Evolutionary conservation across 2,888 invertebrate genomes (phyloP).

Genomic region (Limnephilus auricula): DNA sequence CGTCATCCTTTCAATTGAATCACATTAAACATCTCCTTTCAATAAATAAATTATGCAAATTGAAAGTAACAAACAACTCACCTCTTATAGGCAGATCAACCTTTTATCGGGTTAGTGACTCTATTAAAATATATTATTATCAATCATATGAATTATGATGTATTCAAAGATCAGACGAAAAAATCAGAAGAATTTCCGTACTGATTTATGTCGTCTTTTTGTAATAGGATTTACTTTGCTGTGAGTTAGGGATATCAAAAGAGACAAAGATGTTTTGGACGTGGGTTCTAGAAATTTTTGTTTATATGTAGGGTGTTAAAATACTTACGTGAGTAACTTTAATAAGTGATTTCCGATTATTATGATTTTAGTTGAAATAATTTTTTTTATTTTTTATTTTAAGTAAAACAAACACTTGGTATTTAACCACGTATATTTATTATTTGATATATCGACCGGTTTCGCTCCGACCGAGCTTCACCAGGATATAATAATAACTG

Average conservation of each 20-base stretch:
- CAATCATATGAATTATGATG: not conserved
- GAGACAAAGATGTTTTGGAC: not conserved
- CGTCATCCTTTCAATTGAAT: too few species aligned
- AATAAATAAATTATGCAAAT: not conserved
- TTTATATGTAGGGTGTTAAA: too few species aligned
- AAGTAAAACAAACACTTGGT: too few species aligned
- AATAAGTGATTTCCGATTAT: too few species aligned
- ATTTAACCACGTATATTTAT: too few species aligned
- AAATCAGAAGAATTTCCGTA: not conserved
- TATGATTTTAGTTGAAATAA: too few species aligned
- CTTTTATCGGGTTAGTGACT: not conserved
- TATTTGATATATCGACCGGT: too few species aligned
- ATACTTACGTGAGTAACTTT: too few species aligned
- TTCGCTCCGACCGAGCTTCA: too few species aligned
- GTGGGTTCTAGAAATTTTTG: too few species aligned
- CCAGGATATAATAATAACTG: too few species aligned
- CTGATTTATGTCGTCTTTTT: not conserved
- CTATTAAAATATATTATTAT: not conserved
- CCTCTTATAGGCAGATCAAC: not conserved
- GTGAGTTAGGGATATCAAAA: not conserved
- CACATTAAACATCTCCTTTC: not conserved
- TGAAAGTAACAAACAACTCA: not conserved
- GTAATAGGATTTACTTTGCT: not conserved
- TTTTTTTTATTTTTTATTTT: too few species aligned
- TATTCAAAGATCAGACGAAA: not conserved